A percentile compares a stretch with the other conserved stretches of the same genome.
phyloP scores from a whole-genome alignment of 2,113 vertebrate genomes.

The Sebastes fasciatus region DNA sequence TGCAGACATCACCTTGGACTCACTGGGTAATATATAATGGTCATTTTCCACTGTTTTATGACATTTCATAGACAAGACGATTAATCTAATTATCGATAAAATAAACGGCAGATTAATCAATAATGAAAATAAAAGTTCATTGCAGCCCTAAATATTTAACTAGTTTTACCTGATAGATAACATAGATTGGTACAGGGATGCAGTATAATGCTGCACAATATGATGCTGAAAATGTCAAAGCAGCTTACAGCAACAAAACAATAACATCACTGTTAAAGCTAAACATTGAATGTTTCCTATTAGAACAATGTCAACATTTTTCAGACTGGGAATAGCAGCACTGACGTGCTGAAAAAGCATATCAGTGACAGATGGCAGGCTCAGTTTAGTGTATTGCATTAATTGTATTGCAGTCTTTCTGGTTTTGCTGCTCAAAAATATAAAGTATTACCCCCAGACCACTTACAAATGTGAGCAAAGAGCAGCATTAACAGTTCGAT shows the following conservation, averaged over 20 bases:
- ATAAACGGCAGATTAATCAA: neutral
- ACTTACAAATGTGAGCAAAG: constrained; percentile 8
- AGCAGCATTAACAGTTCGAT: constrained; percentile 11
- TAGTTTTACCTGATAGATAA: neutral
- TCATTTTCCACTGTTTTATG: neutral
- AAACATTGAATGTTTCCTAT: neutral
- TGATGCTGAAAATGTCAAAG: neutral
- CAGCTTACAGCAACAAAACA: neutral
- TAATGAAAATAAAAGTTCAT: neutral
- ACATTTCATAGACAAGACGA: neutral
- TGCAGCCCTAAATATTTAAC: neutral
- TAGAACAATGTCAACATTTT: constrained; percentile 1
- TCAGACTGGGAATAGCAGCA: neutral
- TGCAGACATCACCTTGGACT: neutral
- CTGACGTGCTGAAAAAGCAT: constrained; percentile 24
- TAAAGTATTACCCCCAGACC: neutral
- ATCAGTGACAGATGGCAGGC: constrained; percentile 34
- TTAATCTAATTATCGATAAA: neutral
- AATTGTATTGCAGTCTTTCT: constrained; percentile 2
- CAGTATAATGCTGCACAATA: neutral
- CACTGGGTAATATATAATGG: neutral
- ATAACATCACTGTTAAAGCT: neutral
- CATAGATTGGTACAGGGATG: neutral
- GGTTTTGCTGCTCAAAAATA: constrained; percentile 5
- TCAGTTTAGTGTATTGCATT: constrained; percentile 8